These are phyloP conservation scores for Hypomecis atomaria DNA, from an alignment of 2,888 invertebrate genomes.

Conservation along the genomic window DNA sequence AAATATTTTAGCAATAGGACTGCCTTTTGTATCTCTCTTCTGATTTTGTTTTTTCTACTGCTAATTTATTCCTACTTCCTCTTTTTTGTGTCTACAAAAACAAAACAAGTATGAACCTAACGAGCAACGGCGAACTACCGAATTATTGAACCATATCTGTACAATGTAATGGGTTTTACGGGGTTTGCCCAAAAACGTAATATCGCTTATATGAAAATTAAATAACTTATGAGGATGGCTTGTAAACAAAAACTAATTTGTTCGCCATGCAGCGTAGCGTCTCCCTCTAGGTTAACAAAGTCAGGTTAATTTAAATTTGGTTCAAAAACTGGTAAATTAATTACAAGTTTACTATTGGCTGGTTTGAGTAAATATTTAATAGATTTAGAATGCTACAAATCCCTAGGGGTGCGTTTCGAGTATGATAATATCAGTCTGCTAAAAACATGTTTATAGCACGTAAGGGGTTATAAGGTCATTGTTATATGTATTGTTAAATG, in stretches of 20 bases:
- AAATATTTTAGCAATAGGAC: too few relatives aligned
- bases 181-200: too few relatives aligned
- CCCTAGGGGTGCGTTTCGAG: background rate
- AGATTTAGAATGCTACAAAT: background rate
- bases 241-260: conserved; percentile 25
- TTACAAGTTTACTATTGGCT: conserved; percentile 23
- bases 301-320: conserved; percentile 34
- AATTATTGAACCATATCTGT: too few relatives aligned
- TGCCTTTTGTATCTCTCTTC: too few relatives aligned
- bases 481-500: too few relatives aligned
- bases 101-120: too few relatives aligned
- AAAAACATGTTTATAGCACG: conserved; percentile 7
- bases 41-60: too few relatives aligned
- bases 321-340: conserved; percentile 31
- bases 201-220: background rate
- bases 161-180: too few relatives aligned
- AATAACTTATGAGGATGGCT: background rate
- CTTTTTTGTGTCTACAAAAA: too few relatives aligned
- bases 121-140: too few relatives aligned
- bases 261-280: conserved; percentile 22
- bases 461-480: too few relatives aligned
- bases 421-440: background rate
- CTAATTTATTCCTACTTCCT: too few relatives aligned
- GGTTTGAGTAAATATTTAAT: conserved; percentile 19
- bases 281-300: conserved; percentile 27